Evolutionary conservation across 2,797 vertebrate genomes (phyloP).

Genomic region (Melanotaenia boesemani): DNA sequence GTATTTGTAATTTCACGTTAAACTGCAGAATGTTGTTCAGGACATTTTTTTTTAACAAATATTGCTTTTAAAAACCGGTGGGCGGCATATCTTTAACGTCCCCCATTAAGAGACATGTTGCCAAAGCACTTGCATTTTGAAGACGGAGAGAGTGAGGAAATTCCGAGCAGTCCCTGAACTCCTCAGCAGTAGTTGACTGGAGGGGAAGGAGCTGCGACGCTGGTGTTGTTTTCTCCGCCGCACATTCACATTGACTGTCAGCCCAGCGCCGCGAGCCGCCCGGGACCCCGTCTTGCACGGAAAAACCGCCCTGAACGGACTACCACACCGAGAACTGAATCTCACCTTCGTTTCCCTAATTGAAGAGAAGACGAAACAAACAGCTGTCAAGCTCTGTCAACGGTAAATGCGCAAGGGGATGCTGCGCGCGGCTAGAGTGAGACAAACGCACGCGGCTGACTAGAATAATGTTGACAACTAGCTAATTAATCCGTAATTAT

Average conservation of each 20-base stretch:
- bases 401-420: conserved; percentile 46
- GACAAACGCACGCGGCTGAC: conserved; percentile 56
- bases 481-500: conserved; percentile 65
- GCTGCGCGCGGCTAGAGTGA: conserved; percentile 41
- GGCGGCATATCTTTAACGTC: too few species aligned
- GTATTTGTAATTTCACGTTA: too few species aligned
- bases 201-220: conserved; percentile 59
- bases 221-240: conserved; percentile 64
- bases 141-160: rapidly evolving
- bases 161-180: conserved; percentile 60
- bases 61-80: background rate
- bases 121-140: background rate
- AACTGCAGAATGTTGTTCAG: too few species aligned
- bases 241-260: conserved; percentile 48
- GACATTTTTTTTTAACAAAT: background rate
- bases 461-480: conserved; percentile 54
- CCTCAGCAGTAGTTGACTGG: conserved; percentile 60
- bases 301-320: conserved; percentile 45
- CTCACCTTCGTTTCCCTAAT: background rate
- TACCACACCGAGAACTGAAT: background rate
- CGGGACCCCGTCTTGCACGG: conserved; percentile 5
- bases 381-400: conserved; percentile 27
- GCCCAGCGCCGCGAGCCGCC: conserved; percentile 38
- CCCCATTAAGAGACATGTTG: too few species aligned
- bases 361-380: background rate